Evolutionary conservation across 2,797 vertebrate species (phyloP).

Genomic region (Cuniculus paca): DNA sequence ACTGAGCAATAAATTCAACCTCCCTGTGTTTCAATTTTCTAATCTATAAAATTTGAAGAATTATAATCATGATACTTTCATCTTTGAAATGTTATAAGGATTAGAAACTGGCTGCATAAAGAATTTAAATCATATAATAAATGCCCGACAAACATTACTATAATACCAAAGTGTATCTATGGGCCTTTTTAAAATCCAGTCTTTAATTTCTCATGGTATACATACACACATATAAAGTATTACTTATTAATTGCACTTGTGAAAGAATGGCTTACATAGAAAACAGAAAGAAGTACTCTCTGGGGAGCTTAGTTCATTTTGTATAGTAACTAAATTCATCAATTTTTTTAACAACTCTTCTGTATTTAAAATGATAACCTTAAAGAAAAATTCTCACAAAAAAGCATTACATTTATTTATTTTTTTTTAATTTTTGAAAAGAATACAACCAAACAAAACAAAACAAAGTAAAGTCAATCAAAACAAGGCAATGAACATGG

Average conservation of each 20-base stretch:
- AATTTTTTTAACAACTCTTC: conserved; percentile 51
- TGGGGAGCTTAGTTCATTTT: conserved; percentile 54
- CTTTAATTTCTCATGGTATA: not conserved
- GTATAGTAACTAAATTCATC: conserved; percentile 42
- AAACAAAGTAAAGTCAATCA: too few species aligned
- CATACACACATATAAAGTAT: not conserved
- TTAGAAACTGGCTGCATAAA: not conserved
- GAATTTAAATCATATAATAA: conserved; percentile 13
- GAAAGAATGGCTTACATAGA: not conserved
- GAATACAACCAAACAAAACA: too few species aligned
- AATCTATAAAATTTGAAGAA: conserved; percentile 6
- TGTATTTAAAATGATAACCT: conserved; percentile 62
- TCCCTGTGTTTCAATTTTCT: conserved; percentile 33
- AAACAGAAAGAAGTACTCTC: conserved; percentile 29
- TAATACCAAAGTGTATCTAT: not conserved
- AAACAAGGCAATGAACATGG: too few species aligned
- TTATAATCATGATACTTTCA: not conserved
- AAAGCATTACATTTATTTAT: too few species aligned
- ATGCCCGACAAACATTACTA: not conserved
- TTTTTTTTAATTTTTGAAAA: too few species aligned
- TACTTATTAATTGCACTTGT: conserved; percentile 64
- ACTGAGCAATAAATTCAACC: not conserved
- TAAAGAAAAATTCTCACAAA: conserved; percentile 55
- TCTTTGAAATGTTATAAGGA: conserved; percentile 13
- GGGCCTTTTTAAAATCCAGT: not conserved